Base-by-base conservation (phyloP, 2,797 vertebrate genomes). In the Crenichthys baileyi region DNA sequence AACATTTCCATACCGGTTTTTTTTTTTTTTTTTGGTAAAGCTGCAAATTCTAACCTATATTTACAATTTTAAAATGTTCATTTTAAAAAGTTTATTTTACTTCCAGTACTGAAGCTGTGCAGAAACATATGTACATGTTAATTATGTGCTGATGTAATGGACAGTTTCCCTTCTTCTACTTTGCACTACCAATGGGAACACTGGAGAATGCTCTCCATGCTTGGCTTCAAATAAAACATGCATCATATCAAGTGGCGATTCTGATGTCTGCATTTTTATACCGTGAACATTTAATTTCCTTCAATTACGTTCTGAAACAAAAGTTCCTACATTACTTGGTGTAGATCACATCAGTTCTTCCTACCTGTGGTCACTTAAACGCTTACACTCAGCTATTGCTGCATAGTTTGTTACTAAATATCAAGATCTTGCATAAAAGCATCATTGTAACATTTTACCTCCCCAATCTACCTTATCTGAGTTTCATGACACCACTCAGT, bases 201-300 rank as follows among this genome's bases (percentile, higher is more conserved):
- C 85, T 70, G 16, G 81, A 80, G 73, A 90, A 83, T 83, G 73
- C 79, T 85, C 88, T 90, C 72, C 90, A 87, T 88, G 89, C 79
- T 91, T 88, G 89, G 85, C 84, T 88, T 85, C 86, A 74, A 96
- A 95, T 95, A 94, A 96, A 96, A 86, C 79, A 86, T 80, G 83
- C 83, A 73, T 77, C 70, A 77, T 85, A 92, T 80, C 88, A 91
- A 92, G 92, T 79, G 46, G 31, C 79, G 72, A 81, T 65, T 31
- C 29, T 71, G 70, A 79, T 58, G 74, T 67, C n/a, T 87, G 75
- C 88, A 67, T 7, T 79, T 80, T 86, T 71, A 87, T 29, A 88
- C 50, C 67, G n/a, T 3, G 36, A 80, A 68, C 13, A 63, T 18
- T 36, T 20, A 1, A 3, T 61, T 74, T 50, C 76, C 63, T 73